Conservation (phyloP, 2,888 invertebrate genomes). For the Nematopogon swammerdamellus region DNA sequence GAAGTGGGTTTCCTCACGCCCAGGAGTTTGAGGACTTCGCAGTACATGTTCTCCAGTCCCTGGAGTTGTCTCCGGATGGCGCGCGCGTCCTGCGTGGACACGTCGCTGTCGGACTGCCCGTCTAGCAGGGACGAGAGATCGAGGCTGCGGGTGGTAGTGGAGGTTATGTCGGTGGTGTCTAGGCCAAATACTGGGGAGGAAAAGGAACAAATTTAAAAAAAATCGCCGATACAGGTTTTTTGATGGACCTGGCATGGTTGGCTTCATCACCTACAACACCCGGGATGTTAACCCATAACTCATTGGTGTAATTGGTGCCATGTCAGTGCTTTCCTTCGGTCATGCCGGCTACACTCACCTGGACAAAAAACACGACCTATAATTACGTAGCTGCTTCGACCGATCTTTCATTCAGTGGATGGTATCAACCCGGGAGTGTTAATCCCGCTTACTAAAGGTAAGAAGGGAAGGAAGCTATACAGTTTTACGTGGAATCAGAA, state of each 20-base stretch:
- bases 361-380: background rate
- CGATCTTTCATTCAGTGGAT: too few relatives aligned
- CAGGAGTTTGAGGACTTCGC: slow-evolving; percentile 64
- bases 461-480: too few relatives aligned
- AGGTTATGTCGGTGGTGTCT: slow-evolving; percentile 73
- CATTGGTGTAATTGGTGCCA: background rate
- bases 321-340: too few relatives aligned
- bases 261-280: too few relatives aligned
- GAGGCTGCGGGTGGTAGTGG: slow-evolving; percentile 72
- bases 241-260: too few relatives aligned
- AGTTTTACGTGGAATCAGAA: too few relatives aligned
- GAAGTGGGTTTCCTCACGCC: slow-evolving; percentile 30
- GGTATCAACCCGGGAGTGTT: background rate
- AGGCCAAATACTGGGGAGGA: slow-evolving; percentile 60
- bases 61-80: slow-evolving; percentile 78
- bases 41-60: slow-evolving; percentile 84
- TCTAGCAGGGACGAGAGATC: slow-evolving; percentile 79
- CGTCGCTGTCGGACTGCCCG: slow-evolving; percentile 70
- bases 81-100: slow-evolving; percentile 72
- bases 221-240: background rate
- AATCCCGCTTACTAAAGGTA: too few relatives aligned
- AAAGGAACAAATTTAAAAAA: background rate
- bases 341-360: too few relatives aligned
- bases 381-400: too few relatives aligned
- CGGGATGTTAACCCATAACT: background rate